Percentiles rank a stretch among this genome's conserved stretches.
phyloP scores from a whole-genome alignment of 2,113 vertebrate species.

The Pachycephala philippinensis region DNA sequence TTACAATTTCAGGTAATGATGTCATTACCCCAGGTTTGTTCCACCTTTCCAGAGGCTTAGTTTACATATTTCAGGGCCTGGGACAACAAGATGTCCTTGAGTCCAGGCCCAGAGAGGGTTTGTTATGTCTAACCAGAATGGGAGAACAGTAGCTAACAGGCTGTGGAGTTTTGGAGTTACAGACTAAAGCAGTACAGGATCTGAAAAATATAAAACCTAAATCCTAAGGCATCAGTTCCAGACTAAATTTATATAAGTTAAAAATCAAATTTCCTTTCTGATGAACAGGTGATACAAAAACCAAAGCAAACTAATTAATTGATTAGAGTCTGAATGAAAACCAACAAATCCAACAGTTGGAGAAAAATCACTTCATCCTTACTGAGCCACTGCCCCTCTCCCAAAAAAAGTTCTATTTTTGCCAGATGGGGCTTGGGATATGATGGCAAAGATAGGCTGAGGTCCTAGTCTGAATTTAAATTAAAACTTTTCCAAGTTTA shows the following conservation, averaged over 20 bases:
- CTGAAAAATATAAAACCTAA: too few species aligned
- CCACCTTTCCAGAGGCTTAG: too few species aligned
- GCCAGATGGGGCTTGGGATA: not conserved
- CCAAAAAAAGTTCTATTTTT: not conserved
- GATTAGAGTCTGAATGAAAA: not conserved
- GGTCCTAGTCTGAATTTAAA: not conserved
- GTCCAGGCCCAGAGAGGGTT: too few species aligned
- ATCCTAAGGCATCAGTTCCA: not conserved
- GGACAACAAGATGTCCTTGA: too few species aligned
- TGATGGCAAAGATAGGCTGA: not conserved
- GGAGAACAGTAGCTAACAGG: too few species aligned
- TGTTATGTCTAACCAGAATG: too few species aligned
- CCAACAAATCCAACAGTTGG: not conserved
- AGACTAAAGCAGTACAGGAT: too few species aligned
- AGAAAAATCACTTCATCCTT: not conserved
- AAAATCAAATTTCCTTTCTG: not conserved
- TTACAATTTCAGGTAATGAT: too few species aligned
- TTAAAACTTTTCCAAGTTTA: not conserved
- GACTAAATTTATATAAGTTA: not conserved
- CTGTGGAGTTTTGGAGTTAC: too few species aligned
- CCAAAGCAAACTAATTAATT: not conserved
- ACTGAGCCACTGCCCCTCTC: not conserved
- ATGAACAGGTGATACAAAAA: not conserved
- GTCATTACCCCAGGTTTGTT: too few species aligned
- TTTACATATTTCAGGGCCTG: too few species aligned